A percentile compares a stretch with the other conserved stretches of the same genome.
Evolutionary conservation across 2,113 vertebrate genomes (phyloP).

Genomic region (Passer montanus): DNA sequence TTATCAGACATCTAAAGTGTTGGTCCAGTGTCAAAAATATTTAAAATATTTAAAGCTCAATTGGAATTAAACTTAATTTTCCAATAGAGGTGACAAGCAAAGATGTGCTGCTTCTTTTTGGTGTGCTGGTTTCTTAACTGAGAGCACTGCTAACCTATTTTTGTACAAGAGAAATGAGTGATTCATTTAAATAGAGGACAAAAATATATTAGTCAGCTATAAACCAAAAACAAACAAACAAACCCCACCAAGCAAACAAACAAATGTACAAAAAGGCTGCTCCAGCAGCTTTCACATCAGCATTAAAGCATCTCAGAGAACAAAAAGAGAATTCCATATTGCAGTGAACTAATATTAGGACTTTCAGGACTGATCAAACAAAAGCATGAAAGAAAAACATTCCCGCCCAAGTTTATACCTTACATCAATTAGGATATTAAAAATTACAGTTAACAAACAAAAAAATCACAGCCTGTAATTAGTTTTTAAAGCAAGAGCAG

Average conservation of each 20-base stretch:
- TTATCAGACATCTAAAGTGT: fast-evolving
- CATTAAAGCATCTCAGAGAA: background rate
- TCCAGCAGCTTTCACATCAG: background rate
- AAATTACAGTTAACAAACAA: fast-evolving
- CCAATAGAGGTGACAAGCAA: background rate
- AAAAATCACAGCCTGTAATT: background rate
- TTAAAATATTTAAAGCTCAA: background rate
- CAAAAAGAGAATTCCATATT: background rate
- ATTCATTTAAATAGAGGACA: fast-evolving
- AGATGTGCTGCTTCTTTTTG: background rate
- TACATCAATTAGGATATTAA: background rate
- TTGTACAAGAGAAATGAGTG: background rate
- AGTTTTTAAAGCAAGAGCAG: fast-evolving
- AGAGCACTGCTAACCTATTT: background rate
- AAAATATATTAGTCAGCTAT: background rate
- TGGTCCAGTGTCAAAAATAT: background rate
- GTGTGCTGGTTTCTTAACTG: fast-evolving
- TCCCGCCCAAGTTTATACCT: fast-evolving
- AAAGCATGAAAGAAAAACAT: fast-evolving
- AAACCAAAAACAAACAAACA: background rate
- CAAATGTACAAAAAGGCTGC: background rate
- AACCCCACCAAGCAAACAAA: background rate
- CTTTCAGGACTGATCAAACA: background rate
- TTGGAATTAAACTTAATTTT: background rate
- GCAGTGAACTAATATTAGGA: fast-evolving